phyloP scores from a whole-genome alignment of 1,140 invertebrate species.

The Panonychus citri region DNA sequence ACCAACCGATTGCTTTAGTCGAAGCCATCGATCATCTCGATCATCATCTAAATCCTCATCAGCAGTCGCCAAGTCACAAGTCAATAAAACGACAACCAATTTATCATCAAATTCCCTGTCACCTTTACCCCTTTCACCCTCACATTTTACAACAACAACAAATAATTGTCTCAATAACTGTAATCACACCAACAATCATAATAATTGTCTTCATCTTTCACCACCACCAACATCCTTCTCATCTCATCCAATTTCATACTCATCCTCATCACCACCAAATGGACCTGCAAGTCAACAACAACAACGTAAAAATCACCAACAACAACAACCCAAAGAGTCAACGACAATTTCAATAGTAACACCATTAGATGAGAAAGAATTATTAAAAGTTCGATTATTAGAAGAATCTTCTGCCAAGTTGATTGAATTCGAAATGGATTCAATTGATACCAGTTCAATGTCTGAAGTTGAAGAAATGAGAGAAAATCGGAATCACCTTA shows the following conservation, averaged over 20 bases:
- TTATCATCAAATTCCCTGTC: too few species aligned
- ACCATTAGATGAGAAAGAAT: not conserved
- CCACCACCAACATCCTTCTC: too few species aligned
- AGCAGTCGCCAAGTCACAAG: not conserved
- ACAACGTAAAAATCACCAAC: not conserved
- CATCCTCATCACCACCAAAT: too few species aligned
- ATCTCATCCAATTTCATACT: too few species aligned
- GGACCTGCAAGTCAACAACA: too few species aligned
- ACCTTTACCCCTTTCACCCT: too few species aligned
- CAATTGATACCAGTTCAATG: constrained; percentile 1
- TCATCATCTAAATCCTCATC: not conserved
- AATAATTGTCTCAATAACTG: too few species aligned
- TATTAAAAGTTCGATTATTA: not conserved
- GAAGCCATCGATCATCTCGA: too few species aligned
- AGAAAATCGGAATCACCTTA: not conserved
- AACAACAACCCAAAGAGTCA: not conserved
- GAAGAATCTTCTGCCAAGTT: not conserved
- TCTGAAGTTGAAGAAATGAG: not conserved
- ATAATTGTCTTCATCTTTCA: too few species aligned
- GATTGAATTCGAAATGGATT: not conserved
- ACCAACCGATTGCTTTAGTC: not conserved
- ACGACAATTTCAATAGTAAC: not conserved
- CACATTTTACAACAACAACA: too few species aligned
- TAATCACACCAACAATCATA: too few species aligned
- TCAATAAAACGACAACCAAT: not conserved